phyloP scores from a whole-genome alignment of 2,888 invertebrate genomes.

The Parnassius smintheus region DNA sequence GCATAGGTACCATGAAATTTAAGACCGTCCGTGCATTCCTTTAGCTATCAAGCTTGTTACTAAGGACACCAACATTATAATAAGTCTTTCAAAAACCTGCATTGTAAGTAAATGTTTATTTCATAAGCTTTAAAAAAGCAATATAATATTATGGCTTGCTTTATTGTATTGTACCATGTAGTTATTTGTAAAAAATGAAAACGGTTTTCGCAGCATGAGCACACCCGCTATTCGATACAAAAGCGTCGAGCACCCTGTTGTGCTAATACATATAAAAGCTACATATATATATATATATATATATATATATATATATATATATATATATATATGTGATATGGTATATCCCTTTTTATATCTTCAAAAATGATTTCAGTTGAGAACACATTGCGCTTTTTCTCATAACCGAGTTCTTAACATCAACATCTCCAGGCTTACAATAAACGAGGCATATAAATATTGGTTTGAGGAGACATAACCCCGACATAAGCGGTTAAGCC shows the following conservation, averaged over 20 bases:
- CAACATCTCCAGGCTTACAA: neutral
- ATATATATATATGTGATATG: too few relatives aligned
- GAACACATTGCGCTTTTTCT: neutral
- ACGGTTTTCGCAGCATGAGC: neutral
- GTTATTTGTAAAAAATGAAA: slow-evolving; percentile 2
- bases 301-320: too few relatives aligned
- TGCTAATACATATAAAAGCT: too few relatives aligned
- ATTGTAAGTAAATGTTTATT: slow-evolving; percentile 13
- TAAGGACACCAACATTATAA: neutral
- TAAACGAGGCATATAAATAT: slow-evolving; percentile 14
- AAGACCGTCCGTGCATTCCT: too few relatives aligned
- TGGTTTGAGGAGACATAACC: slow-evolving; percentile 12
- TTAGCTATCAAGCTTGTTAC: too few relatives aligned
- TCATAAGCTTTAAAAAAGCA: slow-evolving; percentile 1
- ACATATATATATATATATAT: too few relatives aligned
- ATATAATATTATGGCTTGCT: slow-evolving; percentile 6
- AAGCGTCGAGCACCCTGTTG: slow-evolving; percentile 35
- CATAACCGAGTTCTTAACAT: neutral
- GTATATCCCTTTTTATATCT: too few relatives aligned
- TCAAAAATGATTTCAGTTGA: too few relatives aligned
- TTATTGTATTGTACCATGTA: slow-evolving; percentile 8
- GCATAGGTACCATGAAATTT: too few relatives aligned
- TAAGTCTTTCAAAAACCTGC: neutral
- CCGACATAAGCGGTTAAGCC: slow-evolving; percentile 7
- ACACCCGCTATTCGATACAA: slow-evolving; percentile 45